phyloP scores from a whole-genome alignment of 2,797 vertebrate genomes.

The Sebastes kiyomatsui region DNA sequence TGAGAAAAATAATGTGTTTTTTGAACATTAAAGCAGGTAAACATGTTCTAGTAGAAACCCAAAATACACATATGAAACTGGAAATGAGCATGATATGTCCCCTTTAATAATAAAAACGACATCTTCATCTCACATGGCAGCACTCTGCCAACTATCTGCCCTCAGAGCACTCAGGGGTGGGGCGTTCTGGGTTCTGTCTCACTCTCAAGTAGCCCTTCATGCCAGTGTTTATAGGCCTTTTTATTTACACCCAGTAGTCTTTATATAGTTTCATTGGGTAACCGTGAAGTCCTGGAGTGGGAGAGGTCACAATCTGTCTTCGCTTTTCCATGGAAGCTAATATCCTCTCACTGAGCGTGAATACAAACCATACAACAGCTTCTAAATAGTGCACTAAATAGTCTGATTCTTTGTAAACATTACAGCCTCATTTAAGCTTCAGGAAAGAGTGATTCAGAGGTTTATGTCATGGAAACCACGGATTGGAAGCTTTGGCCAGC shows the following conservation, averaged over 20 bases:
- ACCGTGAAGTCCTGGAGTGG: slow-evolving; percentile 7
- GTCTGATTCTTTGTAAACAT: slow-evolving; percentile 15
- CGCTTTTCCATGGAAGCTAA: slow-evolving; percentile 22
- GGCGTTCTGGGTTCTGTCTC: slow-evolving; percentile 47
- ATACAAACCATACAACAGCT: neutral
- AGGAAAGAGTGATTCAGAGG: slow-evolving; percentile 43
- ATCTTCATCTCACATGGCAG: slow-evolving; percentile 54
- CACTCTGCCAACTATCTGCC: slow-evolving; percentile 47
- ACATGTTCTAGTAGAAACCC: no score
- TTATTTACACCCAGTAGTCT: slow-evolving; percentile 62
- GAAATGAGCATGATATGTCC: no score
- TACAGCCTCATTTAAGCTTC: slow-evolving; percentile 12
- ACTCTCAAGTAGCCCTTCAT: slow-evolving; percentile 64
- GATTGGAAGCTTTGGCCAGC: neutral
- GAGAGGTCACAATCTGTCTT: slow-evolving; percentile 30
- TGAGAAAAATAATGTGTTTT: no score
- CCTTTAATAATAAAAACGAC: slow-evolving; percentile 29
- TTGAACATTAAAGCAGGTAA: no score
- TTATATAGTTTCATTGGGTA: slow-evolving; percentile 68
- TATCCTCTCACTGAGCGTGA: neutral
- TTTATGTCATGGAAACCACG: slow-evolving; percentile 45
- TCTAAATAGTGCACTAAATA: neutral
- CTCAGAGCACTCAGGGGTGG: slow-evolving; percentile 15
- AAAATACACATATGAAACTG: fast-evolving
- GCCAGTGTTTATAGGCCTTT: slow-evolving; percentile 65